Conservation (phyloP, 1,140 invertebrate species). For the Cyrtorhinus lividipennis region DNA sequence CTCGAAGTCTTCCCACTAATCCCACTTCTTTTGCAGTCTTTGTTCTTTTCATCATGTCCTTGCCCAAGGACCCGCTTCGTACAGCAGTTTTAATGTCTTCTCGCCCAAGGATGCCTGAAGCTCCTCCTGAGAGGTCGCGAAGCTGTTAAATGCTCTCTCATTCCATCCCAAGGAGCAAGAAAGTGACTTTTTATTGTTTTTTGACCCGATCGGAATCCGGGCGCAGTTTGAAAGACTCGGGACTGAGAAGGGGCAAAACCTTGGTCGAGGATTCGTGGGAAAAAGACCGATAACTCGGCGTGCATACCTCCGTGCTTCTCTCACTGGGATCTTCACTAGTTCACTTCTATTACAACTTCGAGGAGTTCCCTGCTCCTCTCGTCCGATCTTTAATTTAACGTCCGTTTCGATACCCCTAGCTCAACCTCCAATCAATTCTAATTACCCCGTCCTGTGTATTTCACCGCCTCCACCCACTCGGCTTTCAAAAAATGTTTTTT, state of each 20-base stretch:
- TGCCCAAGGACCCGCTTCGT: not conserved
- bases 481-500: not conserved
- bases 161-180: not conserved
- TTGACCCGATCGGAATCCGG: not conserved
- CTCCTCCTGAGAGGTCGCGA: too few relatives aligned
- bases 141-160: not conserved
- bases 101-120: not conserved
- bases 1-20: not conserved
- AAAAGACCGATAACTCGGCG: constrained; percentile 6
- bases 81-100: not conserved
- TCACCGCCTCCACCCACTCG: not conserved
- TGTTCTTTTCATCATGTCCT: not conserved
- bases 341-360: not conserved
- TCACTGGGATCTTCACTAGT: not conserved
- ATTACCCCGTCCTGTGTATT: not conserved
- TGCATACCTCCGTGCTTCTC: constrained; percentile 8
- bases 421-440: constrained; percentile 2
- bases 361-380: not conserved
- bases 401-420: not conserved
- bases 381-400: constrained; percentile 2
- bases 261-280: not conserved
- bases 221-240: not conserved
- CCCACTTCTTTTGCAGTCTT: not conserved
- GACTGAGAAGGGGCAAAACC: not conserved
- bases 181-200: constrained; percentile 1